Evolutionary conservation across 2,113 vertebrate species (phyloP).

Genomic region (Paraplagusia blochii): DNA sequence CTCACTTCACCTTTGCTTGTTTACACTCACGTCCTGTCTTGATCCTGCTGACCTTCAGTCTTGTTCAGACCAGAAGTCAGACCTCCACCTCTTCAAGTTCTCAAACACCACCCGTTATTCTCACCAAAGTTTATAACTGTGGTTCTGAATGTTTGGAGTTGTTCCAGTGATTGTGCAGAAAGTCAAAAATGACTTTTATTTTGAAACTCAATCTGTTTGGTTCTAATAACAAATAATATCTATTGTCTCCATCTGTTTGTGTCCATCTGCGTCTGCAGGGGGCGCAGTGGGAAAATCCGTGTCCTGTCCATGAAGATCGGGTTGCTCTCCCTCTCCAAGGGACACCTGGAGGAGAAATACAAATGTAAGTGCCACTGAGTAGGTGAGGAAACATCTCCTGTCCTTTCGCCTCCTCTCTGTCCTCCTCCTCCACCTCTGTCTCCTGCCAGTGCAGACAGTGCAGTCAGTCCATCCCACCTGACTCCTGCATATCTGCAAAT

Average conservation of each 20-base stretch:
- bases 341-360: constrained; percentile 96
- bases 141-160: too few species aligned
- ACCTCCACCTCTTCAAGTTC: too few species aligned
- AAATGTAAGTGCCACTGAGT: constrained; percentile 82
- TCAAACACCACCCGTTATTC: too few species aligned
- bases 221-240: neutral
- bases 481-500: constrained; percentile 11
- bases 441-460: neutral
- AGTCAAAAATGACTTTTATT: too few species aligned
- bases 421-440: neutral
- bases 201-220: too few species aligned
- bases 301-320: constrained; percentile 95
- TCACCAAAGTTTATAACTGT: too few species aligned
- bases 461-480: constrained; percentile 11
- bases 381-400: constrained; percentile 1
- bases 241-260: constrained; percentile 3
- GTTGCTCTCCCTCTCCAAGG: constrained; percentile 92
- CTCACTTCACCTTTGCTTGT: too few species aligned
- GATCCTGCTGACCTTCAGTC: too few species aligned
- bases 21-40: too few species aligned
- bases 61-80: too few species aligned
- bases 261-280: constrained; percentile 75
- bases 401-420: neutral
- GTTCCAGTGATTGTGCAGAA: too few species aligned
- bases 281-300: constrained; percentile 93